Conservation (phyloP, 2,797 vertebrate species). For the Eulemur rubriventer region DNA sequence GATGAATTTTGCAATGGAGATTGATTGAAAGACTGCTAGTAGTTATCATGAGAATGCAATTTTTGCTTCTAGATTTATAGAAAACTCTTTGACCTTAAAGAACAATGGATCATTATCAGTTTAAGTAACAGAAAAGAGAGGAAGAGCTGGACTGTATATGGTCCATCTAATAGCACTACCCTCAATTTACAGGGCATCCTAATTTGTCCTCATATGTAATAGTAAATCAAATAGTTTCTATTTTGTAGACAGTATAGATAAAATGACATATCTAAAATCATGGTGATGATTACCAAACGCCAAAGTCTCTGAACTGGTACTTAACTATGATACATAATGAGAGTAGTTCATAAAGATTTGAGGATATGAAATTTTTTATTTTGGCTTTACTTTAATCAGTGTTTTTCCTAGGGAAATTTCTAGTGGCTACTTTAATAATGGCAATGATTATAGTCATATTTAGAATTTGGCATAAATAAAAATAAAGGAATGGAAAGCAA, state of each 20-base stretch:
- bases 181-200: neutral
- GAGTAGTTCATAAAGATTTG: slow-evolving; percentile 60
- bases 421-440: neutral
- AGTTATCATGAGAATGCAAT: neutral
- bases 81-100: slow-evolving; percentile 39
- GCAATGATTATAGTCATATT: neutral
- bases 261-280: slow-evolving; percentile 69
- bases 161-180: neutral
- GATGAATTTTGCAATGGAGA: neutral
- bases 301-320: slow-evolving; percentile 55
- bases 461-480: neutral
- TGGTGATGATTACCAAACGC: slow-evolving; percentile 69
- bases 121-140: neutral
- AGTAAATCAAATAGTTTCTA: slow-evolving; percentile 77
- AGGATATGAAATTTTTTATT: slow-evolving; percentile 1
- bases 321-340: slow-evolving; percentile 71
- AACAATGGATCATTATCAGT: slow-evolving; percentile 29
- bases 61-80: slow-evolving; percentile 40
- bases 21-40: slow-evolving; percentile 12
- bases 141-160: neutral
- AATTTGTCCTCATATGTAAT: slow-evolving; percentile 73
- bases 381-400: slow-evolving; percentile 6
- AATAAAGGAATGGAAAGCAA: neutral
- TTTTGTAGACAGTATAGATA: slow-evolving; percentile 70
- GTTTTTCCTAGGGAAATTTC: neutral